These are phyloP conservation scores for Neomonachus schauinslandi DNA, from an alignment of 2,113 vertebrate species.

Conservation along the genomic window DNA sequence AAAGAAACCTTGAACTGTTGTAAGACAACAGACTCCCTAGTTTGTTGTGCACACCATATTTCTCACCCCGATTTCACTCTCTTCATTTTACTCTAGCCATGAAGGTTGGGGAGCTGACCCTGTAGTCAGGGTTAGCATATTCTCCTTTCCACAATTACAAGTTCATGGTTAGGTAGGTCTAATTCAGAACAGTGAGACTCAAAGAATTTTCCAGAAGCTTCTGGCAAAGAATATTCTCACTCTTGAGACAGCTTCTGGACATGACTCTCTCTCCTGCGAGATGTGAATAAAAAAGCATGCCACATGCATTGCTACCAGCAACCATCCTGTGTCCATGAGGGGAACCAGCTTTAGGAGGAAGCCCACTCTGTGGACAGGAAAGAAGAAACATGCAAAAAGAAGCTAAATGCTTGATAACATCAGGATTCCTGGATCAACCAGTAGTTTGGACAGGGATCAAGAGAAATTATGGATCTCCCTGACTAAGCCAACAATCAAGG, in stretches of 20 bases:
- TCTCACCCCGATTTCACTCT: neutral
- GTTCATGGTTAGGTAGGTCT: neutral
- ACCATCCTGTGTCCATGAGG: neutral
- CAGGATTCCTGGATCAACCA: neutral
- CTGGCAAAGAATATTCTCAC: neutral
- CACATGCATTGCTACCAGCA: neutral
- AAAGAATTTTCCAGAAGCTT: constrained; percentile 15
- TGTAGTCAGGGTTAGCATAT: neutral
- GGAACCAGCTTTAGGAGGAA: neutral
- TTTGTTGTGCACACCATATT: neutral
- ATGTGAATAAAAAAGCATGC: neutral
- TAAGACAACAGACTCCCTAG: neutral
- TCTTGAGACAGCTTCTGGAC: neutral
- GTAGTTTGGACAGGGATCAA: neutral
- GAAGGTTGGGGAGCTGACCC: neutral
- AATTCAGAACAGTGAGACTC: neutral
- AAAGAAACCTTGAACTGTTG: neutral
- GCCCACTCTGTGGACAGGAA: neutral
- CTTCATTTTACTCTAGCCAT: neutral
- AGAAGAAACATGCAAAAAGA: neutral
- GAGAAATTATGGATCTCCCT: neutral
- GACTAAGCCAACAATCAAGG: neutral
- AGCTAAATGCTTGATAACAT: neutral
- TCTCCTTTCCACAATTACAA: neutral
- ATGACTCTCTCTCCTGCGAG: neutral